A percentile compares a stretch with the other conserved stretches of the same genome.
Evolutionary conservation across 2,888 invertebrate genomes (phyloP).

Genomic region (Phorcus lineatus): DNA sequence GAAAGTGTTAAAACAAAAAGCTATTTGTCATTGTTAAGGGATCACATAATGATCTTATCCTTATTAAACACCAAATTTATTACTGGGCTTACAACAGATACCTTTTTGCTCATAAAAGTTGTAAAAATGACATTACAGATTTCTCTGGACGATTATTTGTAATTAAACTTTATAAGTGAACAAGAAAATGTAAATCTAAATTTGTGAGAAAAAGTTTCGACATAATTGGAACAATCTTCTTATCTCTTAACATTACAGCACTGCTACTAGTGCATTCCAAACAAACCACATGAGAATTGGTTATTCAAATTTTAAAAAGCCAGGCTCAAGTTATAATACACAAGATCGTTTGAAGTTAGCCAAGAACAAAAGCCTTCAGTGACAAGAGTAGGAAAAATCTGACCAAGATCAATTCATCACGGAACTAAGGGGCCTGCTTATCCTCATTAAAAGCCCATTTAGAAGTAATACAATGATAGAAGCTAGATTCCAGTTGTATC

Average conservation of each 20-base stretch:
- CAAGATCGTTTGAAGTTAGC: constrained; percentile 1
- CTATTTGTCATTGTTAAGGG: constrained; percentile 11
- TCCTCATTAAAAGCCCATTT: constrained; percentile 28
- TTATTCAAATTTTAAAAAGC: too few relatives aligned
- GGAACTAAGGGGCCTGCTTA: constrained; percentile 11
- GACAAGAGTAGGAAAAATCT: not conserved
- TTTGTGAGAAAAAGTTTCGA: too few relatives aligned
- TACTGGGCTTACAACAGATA: not conserved
- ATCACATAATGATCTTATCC: not conserved
- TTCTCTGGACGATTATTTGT: too few relatives aligned
- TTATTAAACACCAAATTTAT: not conserved
- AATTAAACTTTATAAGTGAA: too few relatives aligned
- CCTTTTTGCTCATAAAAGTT: not conserved
- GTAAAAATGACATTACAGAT: too few relatives aligned
- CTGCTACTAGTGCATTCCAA: too few relatives aligned
- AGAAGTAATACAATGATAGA: constrained; percentile 4
- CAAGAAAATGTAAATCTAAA: too few relatives aligned
- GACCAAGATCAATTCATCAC: constrained; percentile 15
- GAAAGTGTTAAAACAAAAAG: not conserved
- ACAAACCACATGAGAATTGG: too few relatives aligned
- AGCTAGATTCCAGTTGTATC: not conserved
- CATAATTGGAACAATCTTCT: too few relatives aligned
- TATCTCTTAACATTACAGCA: too few relatives aligned
- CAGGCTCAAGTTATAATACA: too few relatives aligned
- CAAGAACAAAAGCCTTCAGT: not conserved